These are phyloP conservation scores for Yponomeuta malinellus DNA, from an alignment of 2,888 invertebrate species.

Conservation along the genomic window DNA sequence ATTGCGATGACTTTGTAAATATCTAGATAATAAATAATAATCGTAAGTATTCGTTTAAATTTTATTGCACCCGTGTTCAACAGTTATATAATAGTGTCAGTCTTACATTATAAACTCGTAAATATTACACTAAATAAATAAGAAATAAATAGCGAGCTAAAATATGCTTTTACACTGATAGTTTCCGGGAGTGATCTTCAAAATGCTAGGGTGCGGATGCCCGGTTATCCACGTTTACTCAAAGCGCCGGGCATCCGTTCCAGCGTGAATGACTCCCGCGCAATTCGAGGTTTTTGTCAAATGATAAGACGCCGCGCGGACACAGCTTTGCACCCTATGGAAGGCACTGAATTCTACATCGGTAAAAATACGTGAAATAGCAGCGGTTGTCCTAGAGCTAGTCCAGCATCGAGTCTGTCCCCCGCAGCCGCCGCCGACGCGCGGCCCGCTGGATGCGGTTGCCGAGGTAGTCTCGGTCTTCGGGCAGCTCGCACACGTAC, in stretches of 20 bases:
- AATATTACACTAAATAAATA: slow-evolving; percentile 2
- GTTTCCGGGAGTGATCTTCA: too few species aligned
- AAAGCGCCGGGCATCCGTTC: too few species aligned
- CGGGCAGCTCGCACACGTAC: slow-evolving; percentile 82
- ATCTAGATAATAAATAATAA: slow-evolving; percentile 29
- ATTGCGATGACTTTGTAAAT: slow-evolving; percentile 56
- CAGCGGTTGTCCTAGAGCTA: too few species aligned
- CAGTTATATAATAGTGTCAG: slow-evolving; percentile 5
- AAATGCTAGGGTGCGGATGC: too few species aligned
- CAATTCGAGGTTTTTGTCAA: too few species aligned
- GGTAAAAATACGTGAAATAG: too few species aligned
- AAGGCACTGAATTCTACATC: too few species aligned
- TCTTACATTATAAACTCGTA: neutral
- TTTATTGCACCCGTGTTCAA: slow-evolving; percentile 2
- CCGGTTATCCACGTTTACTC: too few species aligned
- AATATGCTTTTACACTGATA: neutral
- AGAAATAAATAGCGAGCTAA: neutral
- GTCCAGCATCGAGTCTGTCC: neutral
- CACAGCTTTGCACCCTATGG: too few species aligned
- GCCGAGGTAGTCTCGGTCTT: slow-evolving; percentile 72
- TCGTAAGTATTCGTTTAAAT: slow-evolving; percentile 33
- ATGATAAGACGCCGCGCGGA: too few species aligned
- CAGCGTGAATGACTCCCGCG: too few species aligned
- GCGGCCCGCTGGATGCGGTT: slow-evolving; percentile 78
- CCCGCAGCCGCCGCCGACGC: slow-evolving; percentile 26